Evolutionary conservation across 2,797 vertebrate genomes (phyloP).

Genomic region (Phylloscopus collybita): DNA sequence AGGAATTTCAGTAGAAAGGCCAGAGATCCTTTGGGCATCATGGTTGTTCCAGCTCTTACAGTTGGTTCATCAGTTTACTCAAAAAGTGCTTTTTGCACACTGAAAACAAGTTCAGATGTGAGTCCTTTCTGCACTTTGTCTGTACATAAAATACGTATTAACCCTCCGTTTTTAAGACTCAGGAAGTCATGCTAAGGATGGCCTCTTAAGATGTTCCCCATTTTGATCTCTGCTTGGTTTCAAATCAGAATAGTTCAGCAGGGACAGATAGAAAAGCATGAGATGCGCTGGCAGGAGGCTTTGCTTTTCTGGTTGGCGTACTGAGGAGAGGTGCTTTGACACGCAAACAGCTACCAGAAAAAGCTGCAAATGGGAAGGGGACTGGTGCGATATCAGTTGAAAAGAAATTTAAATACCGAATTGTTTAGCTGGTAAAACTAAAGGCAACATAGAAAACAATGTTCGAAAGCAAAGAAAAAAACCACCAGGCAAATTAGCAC

Average conservation of each 20-base stretch:
- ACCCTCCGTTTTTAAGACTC: background rate
- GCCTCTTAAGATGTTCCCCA: background rate
- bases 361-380: background rate
- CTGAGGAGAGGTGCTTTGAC: background rate
- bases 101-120: background rate
- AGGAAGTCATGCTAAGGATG: background rate
- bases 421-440: background rate
- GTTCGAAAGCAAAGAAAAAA: background rate
- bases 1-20: background rate
- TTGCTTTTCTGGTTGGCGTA: background rate
- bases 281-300: background rate
- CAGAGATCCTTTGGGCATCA: background rate
- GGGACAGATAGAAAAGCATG: background rate
- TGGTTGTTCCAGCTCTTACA: background rate
- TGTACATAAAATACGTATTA: background rate
- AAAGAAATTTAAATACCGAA: background rate
- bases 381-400: background rate
- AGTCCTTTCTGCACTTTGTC: background rate
- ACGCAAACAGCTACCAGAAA: background rate
- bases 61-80: background rate
- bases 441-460: background rate
- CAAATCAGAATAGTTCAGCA: background rate
- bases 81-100: background rate
- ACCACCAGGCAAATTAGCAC: background rate
- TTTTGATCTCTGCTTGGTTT: background rate